These are phyloP conservation scores for Balaeniceps rex DNA, from an alignment of 2,113 vertebrate genomes.

Conservation along the genomic window DNA sequence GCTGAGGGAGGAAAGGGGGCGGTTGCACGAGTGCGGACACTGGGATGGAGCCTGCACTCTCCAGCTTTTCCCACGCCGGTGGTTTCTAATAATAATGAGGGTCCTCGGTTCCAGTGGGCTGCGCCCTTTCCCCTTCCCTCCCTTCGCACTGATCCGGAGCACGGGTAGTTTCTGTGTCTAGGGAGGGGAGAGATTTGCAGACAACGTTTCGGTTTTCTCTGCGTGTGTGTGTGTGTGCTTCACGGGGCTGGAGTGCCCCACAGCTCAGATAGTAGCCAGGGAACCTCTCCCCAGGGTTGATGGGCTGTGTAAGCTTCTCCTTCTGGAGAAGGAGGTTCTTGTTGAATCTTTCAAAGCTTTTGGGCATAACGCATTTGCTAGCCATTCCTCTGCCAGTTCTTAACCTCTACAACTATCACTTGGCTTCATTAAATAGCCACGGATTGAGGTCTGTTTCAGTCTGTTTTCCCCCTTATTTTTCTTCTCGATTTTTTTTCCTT, in stretches of 20 bases:
- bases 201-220: background rate
- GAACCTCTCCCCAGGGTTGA: background rate
- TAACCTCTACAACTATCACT: background rate
- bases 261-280: background rate
- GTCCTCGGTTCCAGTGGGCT: background rate
- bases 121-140: background rate
- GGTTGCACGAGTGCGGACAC: background rate
- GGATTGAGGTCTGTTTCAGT: background rate
- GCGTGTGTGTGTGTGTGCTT: background rate
- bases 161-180: background rate
- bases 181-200: background rate
- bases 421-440: slow-evolving; percentile 9
- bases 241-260: background rate
- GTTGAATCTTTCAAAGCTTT: background rate
- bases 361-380: background rate
- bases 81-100: background rate
- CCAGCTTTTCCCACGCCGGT: background rate
- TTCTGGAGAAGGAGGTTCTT: background rate
- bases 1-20: slow-evolving; percentile 29
- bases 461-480: background rate
- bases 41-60: background rate
- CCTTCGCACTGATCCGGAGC: background rate
- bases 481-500: fast-evolving
- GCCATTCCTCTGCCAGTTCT: background rate
- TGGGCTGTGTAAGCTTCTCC: background rate